Conservation (phyloP, 2,113 vertebrate genomes). For the Pachycephala philippinensis region DNA sequence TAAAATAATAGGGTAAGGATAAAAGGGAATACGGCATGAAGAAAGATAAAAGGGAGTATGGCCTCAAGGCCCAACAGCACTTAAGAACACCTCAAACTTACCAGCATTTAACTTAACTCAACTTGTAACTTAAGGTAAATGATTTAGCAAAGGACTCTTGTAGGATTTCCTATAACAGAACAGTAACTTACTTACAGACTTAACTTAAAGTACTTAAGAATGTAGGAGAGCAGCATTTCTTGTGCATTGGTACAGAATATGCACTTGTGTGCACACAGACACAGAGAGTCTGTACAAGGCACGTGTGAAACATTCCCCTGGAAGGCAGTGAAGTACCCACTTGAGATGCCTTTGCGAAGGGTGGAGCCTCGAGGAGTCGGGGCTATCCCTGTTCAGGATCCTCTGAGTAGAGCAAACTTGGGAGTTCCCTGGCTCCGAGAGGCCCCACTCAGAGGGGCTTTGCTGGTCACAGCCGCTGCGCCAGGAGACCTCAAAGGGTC, state of each 20-base stretch:
- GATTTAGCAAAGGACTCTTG: background rate
- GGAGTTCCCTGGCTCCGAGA: background rate
- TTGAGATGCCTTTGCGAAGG: background rate
- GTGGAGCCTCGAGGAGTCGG: too few species aligned
- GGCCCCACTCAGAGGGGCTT: background rate
- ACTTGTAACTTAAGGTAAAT: background rate
- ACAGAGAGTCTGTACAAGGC: background rate
- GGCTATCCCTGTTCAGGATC: background rate
- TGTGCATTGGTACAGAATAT: background rate
- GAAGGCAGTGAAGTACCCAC: background rate
- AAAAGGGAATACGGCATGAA: background rate
- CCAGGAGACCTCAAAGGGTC: background rate
- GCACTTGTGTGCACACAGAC: background rate
- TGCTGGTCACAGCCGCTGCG: background rate
- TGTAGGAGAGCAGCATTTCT: background rate
- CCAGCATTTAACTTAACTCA: background rate
- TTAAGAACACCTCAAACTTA: background rate
- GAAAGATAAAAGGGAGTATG: background rate
- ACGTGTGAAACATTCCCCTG: background rate
- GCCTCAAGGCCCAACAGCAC: background rate
- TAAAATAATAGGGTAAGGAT: background rate
- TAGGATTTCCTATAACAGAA: background rate
- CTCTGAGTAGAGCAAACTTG: background rate
- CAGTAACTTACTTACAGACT: background rate
- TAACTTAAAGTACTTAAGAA: background rate